Percentiles rank a stretch among this genome's conserved stretches.
Conservation (phyloP, 2,113 vertebrate genomes). For the Takifugu bimaculatus region DNA sequence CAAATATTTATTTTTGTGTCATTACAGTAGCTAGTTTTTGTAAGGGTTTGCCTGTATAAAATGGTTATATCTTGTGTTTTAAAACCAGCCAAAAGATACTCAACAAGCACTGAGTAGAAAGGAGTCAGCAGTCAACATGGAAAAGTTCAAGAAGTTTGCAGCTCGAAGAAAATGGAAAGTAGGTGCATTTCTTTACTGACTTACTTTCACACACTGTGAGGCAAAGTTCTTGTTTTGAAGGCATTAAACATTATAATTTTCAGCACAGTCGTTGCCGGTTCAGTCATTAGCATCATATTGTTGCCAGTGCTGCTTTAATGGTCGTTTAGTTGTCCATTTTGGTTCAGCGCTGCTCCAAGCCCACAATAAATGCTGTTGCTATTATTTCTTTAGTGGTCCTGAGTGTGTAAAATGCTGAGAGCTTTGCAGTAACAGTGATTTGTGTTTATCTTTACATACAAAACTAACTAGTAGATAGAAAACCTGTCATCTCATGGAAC, state of each 20-base stretch:
- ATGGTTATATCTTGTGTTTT: conserved; percentile 6
- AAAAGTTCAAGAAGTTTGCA: conserved; percentile 98
- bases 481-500: background rate
- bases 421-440: background rate
- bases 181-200: conserved; percentile 10
- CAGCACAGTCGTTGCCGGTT: background rate
- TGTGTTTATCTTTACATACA: background rate
- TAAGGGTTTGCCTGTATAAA: background rate
- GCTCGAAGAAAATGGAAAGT: conserved; percentile 98
- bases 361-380: too few species aligned
- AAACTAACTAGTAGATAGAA: background rate
- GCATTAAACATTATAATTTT: background rate
- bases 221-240: background rate
- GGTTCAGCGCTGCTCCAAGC: background rate
- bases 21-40: background rate
- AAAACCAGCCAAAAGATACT: conserved; percentile 89
- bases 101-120: conserved; percentile 94
- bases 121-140: conserved; percentile 98
- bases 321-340: conserved; percentile 4
- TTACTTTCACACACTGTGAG: background rate
- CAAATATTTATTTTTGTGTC: background rate
- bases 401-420: background rate
- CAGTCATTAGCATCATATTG: background rate
- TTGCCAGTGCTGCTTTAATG: background rate
- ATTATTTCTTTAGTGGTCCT: too few species aligned